phyloP scores from a whole-genome alignment of 2,113 vertebrate genomes.

The Picathartes gymnocephalus region DNA sequence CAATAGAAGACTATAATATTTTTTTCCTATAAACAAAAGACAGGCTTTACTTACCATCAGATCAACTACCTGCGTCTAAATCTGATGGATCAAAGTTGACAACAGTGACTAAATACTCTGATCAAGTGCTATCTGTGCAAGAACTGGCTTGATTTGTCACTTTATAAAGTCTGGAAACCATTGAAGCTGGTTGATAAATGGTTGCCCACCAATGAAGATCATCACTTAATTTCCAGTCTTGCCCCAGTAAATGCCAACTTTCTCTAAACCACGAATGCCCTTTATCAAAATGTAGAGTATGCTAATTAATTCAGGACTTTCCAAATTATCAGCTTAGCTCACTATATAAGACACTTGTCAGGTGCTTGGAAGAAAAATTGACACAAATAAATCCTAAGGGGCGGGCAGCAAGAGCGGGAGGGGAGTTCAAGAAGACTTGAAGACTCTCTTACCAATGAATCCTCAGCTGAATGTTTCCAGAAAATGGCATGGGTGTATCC shows the following conservation, averaged over 20 bases:
- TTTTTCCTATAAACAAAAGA: neutral
- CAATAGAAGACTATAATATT: neutral
- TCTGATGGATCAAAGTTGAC: neutral
- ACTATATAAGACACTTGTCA: neutral
- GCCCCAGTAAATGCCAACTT: neutral
- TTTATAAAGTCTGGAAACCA: neutral
- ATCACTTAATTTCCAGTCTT: neutral
- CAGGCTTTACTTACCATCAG: neutral
- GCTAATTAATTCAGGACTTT: neutral
- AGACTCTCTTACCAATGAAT: neutral
- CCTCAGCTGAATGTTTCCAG: neutral
- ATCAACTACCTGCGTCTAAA: neutral
- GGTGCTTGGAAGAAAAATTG: neutral
- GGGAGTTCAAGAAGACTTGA: neutral
- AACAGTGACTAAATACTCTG: neutral
- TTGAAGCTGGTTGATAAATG: neutral
- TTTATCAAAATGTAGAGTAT: neutral
- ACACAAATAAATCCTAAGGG: neutral
- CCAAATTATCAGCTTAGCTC: neutral
- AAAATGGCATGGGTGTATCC: neutral
- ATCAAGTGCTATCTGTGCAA: neutral
- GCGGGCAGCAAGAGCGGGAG: neutral
- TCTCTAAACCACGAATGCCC: neutral
- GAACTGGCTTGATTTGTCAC: neutral
- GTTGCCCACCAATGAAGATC: neutral